These are phyloP conservation scores for Diglossa cyanea DNA, from an alignment of 2,797 vertebrate genomes.

Conservation along the genomic window DNA sequence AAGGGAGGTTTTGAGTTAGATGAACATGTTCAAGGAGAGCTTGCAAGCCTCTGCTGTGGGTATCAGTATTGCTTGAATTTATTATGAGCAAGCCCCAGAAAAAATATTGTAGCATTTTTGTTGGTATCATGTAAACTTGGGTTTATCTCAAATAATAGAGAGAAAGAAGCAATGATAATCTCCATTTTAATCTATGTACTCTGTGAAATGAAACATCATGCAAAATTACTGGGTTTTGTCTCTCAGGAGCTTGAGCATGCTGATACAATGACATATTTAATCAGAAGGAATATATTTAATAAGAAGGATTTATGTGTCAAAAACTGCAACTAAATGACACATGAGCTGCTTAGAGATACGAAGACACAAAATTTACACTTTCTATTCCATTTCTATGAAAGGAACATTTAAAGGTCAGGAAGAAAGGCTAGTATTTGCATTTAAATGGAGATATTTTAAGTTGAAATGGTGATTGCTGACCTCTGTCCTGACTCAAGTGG, in stretches of 20 bases:
- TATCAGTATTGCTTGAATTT: background rate
- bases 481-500: constrained; percentile 57
- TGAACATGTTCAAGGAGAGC: background rate
- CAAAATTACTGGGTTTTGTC: background rate
- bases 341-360: constrained; percentile 38
- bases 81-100: constrained; percentile 7
- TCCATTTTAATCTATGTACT: constrained; percentile 46
- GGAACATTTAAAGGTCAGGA: constrained; percentile 75
- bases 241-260: background rate
- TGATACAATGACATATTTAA: constrained; percentile 47
- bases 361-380: constrained; percentile 70
- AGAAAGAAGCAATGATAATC: constrained; percentile 8
- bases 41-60: background rate
- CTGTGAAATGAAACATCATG: constrained; percentile 40
- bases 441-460: constrained; percentile 80
- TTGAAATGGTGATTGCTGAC: constrained; percentile 73
- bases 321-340: constrained; percentile 40
- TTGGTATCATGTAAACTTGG: background rate
- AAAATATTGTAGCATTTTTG: constrained; percentile 7
- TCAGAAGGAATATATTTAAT: constrained; percentile 35
- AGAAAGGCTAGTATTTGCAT: constrained; percentile 81
- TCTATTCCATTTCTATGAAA: constrained; percentile 70
- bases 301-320: constrained; percentile 19
- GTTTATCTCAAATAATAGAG: constrained; percentile 35
- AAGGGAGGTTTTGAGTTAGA: background rate